Percentiles rank a stretch among this genome's conserved stretches.
These are phyloP conservation scores for Sigmodon hispidus DNA, from an alignment of 2,113 vertebrate species.

Conservation along the genomic window DNA sequence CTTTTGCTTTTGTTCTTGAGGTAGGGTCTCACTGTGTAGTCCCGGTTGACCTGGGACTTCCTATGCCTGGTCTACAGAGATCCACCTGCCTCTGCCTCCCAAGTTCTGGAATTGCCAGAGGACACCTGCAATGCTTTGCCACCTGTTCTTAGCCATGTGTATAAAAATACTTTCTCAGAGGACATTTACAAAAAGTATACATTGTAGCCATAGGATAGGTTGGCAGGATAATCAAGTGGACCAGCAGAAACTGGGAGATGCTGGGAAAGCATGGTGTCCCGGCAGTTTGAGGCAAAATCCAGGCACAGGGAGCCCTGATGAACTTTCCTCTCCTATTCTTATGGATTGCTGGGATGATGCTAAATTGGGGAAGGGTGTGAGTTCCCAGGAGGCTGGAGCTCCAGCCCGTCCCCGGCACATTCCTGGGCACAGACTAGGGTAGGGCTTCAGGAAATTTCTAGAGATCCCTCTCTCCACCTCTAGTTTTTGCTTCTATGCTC, in stretches of 20 bases:
- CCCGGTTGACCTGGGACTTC: not conserved
- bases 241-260: not conserved
- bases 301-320: not conserved
- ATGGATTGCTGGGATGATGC: not conserved
- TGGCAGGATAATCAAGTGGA: not conserved
- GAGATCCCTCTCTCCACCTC: not conserved
- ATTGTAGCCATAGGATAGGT: not conserved
- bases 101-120: not conserved
- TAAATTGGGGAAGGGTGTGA: not conserved
- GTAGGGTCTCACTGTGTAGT: not conserved
- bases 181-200: not conserved
- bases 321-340: not conserved
- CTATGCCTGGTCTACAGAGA: not conserved
- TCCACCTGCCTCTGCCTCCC: not conserved
- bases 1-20: not conserved
- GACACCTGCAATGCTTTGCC: not conserved
- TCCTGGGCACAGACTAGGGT: not conserved
- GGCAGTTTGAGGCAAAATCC: not conserved
- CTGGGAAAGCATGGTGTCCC: rapidly evolving
- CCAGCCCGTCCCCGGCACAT: not conserved
- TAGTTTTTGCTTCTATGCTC: not conserved
- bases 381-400: not conserved
- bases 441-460: not conserved
- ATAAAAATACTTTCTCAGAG: not conserved
- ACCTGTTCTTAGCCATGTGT: not conserved